A percentile compares a stretch with the other conserved stretches of the same genome.
Evolutionary conservation across 1,140 invertebrate species (phyloP).

Genomic region (Gryon sp.): DNA sequence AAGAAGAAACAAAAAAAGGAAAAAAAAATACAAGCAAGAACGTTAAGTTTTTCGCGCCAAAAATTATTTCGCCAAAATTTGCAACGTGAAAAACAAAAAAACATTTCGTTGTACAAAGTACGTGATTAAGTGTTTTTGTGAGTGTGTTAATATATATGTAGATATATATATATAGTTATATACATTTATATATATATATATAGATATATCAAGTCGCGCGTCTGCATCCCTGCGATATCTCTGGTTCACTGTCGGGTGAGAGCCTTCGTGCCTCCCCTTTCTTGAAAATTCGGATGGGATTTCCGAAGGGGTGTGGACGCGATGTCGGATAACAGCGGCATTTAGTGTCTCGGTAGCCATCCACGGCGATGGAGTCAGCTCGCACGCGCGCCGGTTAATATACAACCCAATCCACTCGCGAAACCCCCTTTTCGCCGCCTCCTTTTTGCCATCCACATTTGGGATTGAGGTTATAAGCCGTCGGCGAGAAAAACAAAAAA

Average conservation of each 20-base stretch:
- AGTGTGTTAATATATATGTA: too few species aligned
- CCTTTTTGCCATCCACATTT: not conserved
- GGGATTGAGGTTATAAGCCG: constrained; percentile 43
- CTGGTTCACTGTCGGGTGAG: not conserved
- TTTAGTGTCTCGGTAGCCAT: constrained; percentile 10
- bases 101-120: too few species aligned
- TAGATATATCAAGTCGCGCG: too few species aligned
- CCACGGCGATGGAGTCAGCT: constrained; percentile 5
- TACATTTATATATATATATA: too few species aligned
- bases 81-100: too few species aligned
- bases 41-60: constrained; percentile 38
- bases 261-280: constrained; percentile 48
- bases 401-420: too few species aligned
- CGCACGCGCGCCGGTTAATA: constrained; percentile 15
- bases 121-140: too few species aligned
- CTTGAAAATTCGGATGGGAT: constrained; percentile 49
- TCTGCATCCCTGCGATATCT: not conserved
- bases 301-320: constrained; percentile 50
- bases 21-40: too few species aligned
- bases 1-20: too few species aligned
- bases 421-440: not conserved
- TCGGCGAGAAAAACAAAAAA: too few species aligned
- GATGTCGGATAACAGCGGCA: constrained; percentile 25
- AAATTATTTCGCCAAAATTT: too few species aligned
- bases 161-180: too few species aligned